These are phyloP conservation scores for Corythoichthys haematopterus DNA, from an alignment of 2,113 vertebrate species.

Conservation along the genomic window DNA sequence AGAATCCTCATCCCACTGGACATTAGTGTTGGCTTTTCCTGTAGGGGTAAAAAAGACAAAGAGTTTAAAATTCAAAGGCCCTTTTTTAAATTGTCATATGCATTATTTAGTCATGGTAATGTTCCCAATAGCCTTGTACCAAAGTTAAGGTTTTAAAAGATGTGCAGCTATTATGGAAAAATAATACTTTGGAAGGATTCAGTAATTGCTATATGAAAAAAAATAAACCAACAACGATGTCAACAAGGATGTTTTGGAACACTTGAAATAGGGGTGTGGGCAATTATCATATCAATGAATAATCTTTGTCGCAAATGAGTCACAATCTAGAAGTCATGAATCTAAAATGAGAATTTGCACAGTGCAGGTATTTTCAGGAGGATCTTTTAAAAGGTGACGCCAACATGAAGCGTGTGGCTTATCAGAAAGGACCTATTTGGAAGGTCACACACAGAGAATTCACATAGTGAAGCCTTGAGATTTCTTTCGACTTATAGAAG, in stretches of 20 bases:
- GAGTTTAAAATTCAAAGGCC: not conserved
- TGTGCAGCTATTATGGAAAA: not conserved
- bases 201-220: not conserved
- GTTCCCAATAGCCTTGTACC: not conserved
- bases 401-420: not conserved
- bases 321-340: not conserved
- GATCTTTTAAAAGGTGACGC: not conserved
- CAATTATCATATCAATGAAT: not conserved
- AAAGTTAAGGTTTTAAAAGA: not conserved
- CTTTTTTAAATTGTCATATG: not conserved
- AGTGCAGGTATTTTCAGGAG: not conserved
- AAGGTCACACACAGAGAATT: slow-evolving; percentile 3
- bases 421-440: not conserved
- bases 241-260: not conserved
- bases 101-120: no score
- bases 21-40: slow-evolving; percentile 90
- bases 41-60: slow-evolving; percentile 12
- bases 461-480: slow-evolving; percentile 21
- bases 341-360: not conserved
- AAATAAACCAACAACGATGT: not conserved
- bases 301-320: not conserved
- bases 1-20: slow-evolving; percentile 95
- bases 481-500: slow-evolving; percentile 14
- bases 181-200: not conserved
- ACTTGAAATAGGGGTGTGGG: not conserved